Evolutionary conservation across 2,113 vertebrate genomes (phyloP).

Genomic region (Trematocara nigrifrons): DNA sequence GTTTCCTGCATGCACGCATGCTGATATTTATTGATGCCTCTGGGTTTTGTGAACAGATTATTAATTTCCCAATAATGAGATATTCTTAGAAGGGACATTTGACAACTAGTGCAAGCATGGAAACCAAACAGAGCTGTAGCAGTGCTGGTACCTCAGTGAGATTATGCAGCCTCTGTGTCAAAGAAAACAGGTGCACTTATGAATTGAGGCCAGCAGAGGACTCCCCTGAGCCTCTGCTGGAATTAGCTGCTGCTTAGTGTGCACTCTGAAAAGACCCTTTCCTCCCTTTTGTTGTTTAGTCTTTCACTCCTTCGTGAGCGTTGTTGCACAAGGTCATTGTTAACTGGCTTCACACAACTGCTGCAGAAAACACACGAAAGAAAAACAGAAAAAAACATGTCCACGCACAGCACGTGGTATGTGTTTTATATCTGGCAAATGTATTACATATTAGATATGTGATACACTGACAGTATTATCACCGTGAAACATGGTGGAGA

Average conservation of each 20-base stretch:
- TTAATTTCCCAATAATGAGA: neutral
- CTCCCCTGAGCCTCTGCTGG: neutral
- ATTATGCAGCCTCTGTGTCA: neutral
- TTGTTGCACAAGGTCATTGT: neutral
- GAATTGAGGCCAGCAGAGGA: constrained; percentile 37
- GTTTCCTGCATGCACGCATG: neutral
- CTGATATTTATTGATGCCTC: neutral
- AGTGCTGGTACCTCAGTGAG: neutral
- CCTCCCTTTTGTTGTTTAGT: neutral
- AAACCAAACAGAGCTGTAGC: neutral
- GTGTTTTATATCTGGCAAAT: neutral
- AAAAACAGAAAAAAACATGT: neutral
- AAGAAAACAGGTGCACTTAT: constrained; percentile 4
- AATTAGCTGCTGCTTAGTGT: neutral
- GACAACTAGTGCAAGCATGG: neutral
- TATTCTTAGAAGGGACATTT: neutral
- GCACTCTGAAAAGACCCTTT: neutral
- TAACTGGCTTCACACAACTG: neutral
- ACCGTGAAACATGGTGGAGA: neutral
- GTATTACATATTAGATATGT: neutral
- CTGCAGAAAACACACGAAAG: neutral
- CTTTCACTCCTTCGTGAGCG: neutral
- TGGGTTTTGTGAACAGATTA: neutral
- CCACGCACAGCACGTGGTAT: neutral
- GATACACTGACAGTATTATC: neutral